phyloP scores from a whole-genome alignment of 2,113 vertebrate species.

The Mastomys coucha region DNA sequence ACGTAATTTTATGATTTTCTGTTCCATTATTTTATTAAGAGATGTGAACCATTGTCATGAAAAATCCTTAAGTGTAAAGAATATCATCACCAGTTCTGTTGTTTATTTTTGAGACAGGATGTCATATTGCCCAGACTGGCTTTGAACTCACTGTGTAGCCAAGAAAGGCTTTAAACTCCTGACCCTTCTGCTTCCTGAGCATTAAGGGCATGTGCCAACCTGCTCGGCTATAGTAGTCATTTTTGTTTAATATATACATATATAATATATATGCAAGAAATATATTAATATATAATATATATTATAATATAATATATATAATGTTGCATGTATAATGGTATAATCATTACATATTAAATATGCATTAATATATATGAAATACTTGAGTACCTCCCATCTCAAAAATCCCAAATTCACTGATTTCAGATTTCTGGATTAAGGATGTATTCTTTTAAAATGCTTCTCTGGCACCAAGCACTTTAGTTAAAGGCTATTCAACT shows the following conservation, averaged over 20 bases:
- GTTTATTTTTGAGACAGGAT: neutral
- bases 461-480: neutral
- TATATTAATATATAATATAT: neutral
- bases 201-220: neutral
- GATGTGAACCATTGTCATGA: conserved; percentile 20
- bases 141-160: neutral
- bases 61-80: conserved; percentile 23
- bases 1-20: conserved; percentile 12
- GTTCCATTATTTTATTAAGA: conserved; percentile 29
- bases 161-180: neutral
- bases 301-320: too few species aligned
- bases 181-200: neutral
- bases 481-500: neutral
- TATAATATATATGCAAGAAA: neutral
- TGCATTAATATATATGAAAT: neutral
- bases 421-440: neutral
- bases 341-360: neutral
- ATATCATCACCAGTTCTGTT: neutral
- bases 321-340: neutral
- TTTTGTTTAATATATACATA: conserved; percentile 30
- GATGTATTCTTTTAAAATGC: neutral
- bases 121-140: neutral
- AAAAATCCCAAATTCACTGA: neutral
- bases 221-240: neutral
- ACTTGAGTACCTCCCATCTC: neutral